Conservation (phyloP, 2,888 invertebrate genomes). For the Lasioglossum marginatum region DNA sequence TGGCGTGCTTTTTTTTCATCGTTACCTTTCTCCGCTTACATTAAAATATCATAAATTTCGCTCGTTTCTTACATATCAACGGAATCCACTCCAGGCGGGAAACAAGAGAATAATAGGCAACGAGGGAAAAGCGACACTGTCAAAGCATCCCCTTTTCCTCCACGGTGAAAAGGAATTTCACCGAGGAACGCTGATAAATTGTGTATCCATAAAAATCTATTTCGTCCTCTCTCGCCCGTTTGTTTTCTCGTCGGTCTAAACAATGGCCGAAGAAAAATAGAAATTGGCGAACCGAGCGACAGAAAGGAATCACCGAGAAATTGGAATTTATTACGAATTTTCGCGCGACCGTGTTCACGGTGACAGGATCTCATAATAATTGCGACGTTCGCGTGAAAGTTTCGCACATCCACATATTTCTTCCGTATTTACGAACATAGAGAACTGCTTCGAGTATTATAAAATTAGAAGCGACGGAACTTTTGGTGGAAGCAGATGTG, state of each 20-base stretch:
- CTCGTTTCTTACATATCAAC: neutral
- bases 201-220: slow-evolving; percentile 15
- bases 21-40: neutral
- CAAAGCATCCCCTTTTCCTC: neutral
- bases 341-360: neutral
- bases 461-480: neutral
- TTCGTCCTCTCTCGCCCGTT: neutral
- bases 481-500: neutral
- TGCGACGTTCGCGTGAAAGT: neutral
- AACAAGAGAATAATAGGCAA: neutral
- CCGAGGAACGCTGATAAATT: neutral
- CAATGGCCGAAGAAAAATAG: neutral
- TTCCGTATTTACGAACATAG: neutral
- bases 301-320: neutral
- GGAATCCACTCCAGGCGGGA: neutral
- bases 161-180: neutral
- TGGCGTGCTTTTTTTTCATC: neutral
- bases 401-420: neutral
- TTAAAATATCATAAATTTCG: slow-evolving; percentile 1
- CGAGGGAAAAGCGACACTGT: neutral
- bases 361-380: neutral
- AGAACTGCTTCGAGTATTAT: neutral
- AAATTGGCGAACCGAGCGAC: neutral
- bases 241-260: neutral
- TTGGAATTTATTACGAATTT: neutral